phyloP scores from a whole-genome alignment of 2,888 invertebrate genomes.

The Taphrorychus bicolor region DNA sequence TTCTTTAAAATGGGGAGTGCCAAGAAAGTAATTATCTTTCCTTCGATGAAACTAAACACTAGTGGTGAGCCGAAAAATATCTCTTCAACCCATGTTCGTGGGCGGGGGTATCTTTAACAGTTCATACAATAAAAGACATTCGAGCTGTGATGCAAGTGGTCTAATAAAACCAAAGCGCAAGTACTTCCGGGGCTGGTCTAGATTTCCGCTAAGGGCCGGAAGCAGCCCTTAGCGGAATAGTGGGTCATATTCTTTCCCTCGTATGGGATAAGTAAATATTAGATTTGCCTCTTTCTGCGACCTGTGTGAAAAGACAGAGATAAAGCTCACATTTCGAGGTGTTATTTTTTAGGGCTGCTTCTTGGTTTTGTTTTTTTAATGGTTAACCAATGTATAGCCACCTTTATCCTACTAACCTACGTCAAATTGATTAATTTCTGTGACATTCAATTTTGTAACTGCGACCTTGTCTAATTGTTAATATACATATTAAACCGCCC shows the following conservation, averaged over 20 bases:
- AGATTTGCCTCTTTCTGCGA: conserved; percentile 38
- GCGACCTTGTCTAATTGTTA: background rate
- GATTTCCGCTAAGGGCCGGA: conserved; percentile 49
- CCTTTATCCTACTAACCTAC: background rate
- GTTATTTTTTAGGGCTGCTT: conserved; percentile 24
- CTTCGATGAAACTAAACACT: no score
- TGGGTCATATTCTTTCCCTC: conserved; percentile 45
- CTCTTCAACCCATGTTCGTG: conserved; percentile 5
- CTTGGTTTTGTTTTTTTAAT: conserved; percentile 1
- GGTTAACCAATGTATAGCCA: no score
- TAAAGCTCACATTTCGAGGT: conserved; percentile 31
- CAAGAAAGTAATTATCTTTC: no score
- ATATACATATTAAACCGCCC: background rate
- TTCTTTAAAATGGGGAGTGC: no score
- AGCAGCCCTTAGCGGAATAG: conserved; percentile 45
- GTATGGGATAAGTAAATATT: conserved; percentile 49
- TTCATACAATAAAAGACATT: conserved; percentile 17
- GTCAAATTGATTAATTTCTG: background rate
- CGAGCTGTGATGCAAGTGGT: conserved; percentile 35
- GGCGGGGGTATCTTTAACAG: conserved; percentile 13
- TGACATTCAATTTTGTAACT: background rate
- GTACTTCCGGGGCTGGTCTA: conserved; percentile 48
- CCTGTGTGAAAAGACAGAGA: conserved; percentile 38
- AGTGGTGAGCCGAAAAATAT: background rate
- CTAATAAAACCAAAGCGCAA: conserved; percentile 47